Conservation (phyloP, 2,113 vertebrate species). For the Chelonoidis abingdonii region DNA sequence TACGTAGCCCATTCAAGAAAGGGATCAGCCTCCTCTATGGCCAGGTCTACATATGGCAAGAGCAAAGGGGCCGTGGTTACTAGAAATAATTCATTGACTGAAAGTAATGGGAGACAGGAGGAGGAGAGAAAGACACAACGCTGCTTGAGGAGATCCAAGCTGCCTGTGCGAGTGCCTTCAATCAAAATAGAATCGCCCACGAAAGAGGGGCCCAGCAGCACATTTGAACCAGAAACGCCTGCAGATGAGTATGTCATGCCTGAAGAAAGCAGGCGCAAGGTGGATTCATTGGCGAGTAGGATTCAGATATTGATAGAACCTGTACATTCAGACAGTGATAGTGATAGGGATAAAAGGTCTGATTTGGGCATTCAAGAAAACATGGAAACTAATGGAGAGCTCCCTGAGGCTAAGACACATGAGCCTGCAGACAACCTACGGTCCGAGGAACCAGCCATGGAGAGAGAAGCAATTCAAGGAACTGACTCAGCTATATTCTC, state of each 20-base stretch:
- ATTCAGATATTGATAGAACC: conserved; percentile 75
- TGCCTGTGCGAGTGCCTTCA: conserved; percentile 64
- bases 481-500: conserved; percentile 43
- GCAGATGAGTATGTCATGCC: neutral
- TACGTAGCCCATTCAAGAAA: conserved; percentile 46
- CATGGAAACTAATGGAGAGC: conserved; percentile 35
- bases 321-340: conserved; percentile 46
- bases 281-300: neutral
- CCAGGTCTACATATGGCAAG: neutral
- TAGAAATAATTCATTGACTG: neutral
- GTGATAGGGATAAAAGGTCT: neutral
- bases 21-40: accelerated
- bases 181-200: neutral
- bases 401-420: neutral
- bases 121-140: conserved; percentile 40
- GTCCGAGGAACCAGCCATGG: accelerated
- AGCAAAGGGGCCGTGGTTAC: conserved; percentile 25
- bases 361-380: neutral
- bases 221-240: neutral
- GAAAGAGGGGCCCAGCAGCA: conserved; percentile 23
- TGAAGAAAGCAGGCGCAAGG: neutral
- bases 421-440: neutral
- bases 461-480: conserved; percentile 1
- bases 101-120: conserved; percentile 46
- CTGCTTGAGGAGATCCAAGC: conserved; percentile 69